A percentile compares a stretch with the other conserved stretches of the same genome.
These are phyloP conservation scores for Chrysopilus asiliformis DNA, from an alignment of 2,888 invertebrate species.

Conservation along the genomic window DNA sequence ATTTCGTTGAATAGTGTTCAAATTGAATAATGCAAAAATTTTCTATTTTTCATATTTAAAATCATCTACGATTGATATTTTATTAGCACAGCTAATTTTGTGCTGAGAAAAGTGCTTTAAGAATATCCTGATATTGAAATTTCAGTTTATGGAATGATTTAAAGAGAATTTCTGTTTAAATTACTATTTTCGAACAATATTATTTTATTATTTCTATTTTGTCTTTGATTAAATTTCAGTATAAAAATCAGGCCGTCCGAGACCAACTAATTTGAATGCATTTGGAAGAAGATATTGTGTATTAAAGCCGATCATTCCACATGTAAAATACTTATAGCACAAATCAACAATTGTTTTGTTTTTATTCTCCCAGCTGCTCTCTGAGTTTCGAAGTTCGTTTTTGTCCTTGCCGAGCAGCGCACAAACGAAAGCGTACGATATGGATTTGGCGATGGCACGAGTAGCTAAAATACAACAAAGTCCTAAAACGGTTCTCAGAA, in stretches of 20 bases:
- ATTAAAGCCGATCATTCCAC: slow-evolving; percentile 65
- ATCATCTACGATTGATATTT: no score
- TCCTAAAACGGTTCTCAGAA: slow-evolving; percentile 61
- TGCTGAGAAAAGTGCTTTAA: no score
- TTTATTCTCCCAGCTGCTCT: slow-evolving; percentile 51
- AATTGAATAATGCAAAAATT: no score
- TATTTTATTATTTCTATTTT: no score
- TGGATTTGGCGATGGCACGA: slow-evolving; percentile 50
- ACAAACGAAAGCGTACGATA: slow-evolving; percentile 56
- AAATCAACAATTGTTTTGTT: slow-evolving; percentile 67
- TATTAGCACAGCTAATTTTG: no score
- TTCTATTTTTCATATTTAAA: no score
- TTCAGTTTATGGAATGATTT: no score
- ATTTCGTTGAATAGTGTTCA: no score
- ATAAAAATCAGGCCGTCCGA: slow-evolving; percentile 72
- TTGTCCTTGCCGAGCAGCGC: slow-evolving; percentile 53
- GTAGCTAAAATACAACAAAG: slow-evolving; percentile 59
- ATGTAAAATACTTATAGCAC: slow-evolving; percentile 70
- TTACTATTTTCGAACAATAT: no score
- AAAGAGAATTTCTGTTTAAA: no score
- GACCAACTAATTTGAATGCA: slow-evolving; percentile 58
- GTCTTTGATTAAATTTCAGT: slow-evolving; percentile 56
- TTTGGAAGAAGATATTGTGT: slow-evolving; percentile 64
- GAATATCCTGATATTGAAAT: no score
- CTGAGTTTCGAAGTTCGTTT: slow-evolving; percentile 49